Percentiles rank a stretch among this genome's conserved stretches.
Conservation (phyloP, 2,113 vertebrate species). For the Oenanthe oenanthe region DNA sequence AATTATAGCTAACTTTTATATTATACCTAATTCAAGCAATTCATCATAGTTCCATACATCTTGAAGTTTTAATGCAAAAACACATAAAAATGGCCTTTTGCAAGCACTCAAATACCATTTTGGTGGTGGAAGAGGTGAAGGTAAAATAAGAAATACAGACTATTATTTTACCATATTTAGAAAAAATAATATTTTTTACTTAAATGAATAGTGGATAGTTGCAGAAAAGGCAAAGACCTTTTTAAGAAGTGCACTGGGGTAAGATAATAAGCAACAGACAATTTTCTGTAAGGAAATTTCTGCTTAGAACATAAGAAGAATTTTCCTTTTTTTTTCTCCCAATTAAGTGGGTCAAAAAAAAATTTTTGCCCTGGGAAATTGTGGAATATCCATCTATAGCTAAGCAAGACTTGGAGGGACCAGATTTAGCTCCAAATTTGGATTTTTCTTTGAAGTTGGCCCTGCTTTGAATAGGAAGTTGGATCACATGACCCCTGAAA, state of each 20-base stretch:
- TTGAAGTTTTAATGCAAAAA: background rate
- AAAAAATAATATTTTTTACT: background rate
- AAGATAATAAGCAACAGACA: background rate
- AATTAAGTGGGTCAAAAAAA: background rate
- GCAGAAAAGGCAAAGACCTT: background rate
- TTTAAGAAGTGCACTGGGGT: background rate
- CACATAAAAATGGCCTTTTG: background rate
- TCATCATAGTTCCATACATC: background rate
- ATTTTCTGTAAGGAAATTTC: background rate
- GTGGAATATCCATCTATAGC: background rate
- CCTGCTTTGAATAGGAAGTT: background rate
- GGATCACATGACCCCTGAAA: background rate
- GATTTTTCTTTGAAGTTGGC: background rate
- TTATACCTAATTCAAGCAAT: background rate
- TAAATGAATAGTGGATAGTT: background rate
- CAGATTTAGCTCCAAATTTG: background rate
- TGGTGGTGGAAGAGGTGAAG: background rate
- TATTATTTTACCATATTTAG: background rate
- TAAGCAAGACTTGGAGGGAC: background rate
- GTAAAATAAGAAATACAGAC: background rate
- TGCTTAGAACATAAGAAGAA: background rate
- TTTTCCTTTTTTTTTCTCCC: background rate
- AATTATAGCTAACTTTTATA: conserved; percentile 24
- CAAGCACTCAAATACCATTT: background rate
- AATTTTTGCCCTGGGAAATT: background rate